Conservation (phyloP, 1,140 invertebrate genomes). For the Bactericera cockerelli region DNA sequence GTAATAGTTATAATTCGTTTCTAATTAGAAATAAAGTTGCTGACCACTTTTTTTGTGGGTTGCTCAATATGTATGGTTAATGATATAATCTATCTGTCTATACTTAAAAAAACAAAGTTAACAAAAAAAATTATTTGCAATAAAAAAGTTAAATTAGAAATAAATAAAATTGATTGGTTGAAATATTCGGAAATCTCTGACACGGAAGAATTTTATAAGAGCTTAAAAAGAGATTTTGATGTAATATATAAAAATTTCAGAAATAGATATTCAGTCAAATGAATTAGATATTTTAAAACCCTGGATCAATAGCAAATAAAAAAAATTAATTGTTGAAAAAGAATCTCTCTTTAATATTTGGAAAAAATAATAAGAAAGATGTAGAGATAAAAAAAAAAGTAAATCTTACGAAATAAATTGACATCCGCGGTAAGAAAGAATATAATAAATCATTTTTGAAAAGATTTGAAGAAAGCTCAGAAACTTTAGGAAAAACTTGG, state of each 20-base stretch:
- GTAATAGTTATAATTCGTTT: not conserved
- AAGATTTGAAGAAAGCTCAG: too few species aligned
- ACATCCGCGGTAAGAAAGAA: too few species aligned
- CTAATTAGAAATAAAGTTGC: conserved; percentile 1
- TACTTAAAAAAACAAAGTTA: not conserved
- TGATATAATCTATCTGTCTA: not conserved
- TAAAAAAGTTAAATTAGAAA: not conserved
- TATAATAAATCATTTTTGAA: too few species aligned
- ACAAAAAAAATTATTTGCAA: not conserved
- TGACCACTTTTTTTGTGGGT: not conserved
- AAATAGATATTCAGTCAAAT: not conserved
- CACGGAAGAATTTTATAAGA: not conserved
- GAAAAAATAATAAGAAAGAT: too few species aligned
- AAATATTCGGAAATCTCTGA: not conserved
- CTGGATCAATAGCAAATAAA: not conserved
- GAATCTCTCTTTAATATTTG: too few species aligned
- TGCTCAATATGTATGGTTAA: not conserved
- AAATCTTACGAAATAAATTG: too few species aligned
- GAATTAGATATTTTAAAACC: not conserved
- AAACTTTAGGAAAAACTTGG: too few species aligned
- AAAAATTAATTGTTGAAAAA: not conserved
- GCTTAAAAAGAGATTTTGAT: not conserved
- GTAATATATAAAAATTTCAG: not conserved
- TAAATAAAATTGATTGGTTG: conserved; percentile 1
- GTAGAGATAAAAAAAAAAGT: too few species aligned